Conservation (phyloP, 2,113 vertebrate species). For the Varanus komodoensis region DNA sequence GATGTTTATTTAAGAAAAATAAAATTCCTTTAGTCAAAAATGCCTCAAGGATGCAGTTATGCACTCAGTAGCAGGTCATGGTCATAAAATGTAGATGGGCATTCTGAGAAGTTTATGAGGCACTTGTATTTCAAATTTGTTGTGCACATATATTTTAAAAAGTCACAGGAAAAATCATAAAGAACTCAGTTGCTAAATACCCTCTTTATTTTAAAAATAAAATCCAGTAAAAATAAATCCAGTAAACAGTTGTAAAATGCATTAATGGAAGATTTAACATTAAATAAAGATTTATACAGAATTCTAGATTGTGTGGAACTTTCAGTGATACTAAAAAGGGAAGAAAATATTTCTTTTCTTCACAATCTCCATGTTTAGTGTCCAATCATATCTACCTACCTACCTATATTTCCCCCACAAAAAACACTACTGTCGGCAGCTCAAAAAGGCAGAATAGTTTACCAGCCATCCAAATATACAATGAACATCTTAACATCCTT, state of each 20-base stretch:
- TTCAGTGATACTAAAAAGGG: background rate
- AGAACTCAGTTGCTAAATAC: constrained; percentile 13
- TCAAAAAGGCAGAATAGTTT: too few species aligned
- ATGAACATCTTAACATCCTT: too few species aligned
- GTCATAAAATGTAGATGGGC: constrained; percentile 44
- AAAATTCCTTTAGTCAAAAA: constrained; percentile 40
- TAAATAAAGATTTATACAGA: background rate
- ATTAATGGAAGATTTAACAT: background rate
- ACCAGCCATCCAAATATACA: too few species aligned
- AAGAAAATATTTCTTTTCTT: background rate
- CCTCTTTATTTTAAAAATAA: background rate
- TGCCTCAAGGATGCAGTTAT: constrained; percentile 48
- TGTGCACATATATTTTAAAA: constrained; percentile 11
- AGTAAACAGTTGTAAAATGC: background rate
- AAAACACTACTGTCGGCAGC: background rate
- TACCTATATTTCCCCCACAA: too few species aligned
- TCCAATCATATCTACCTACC: too few species aligned
- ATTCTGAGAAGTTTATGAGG: constrained; percentile 51
- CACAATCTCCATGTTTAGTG: background rate
- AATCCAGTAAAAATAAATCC: constrained; percentile 16
- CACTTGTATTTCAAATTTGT: constrained; percentile 44
- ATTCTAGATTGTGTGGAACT: background rate
- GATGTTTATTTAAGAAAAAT: constrained; percentile 59
- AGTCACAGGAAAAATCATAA: constrained; percentile 10
- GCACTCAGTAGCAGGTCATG: constrained; percentile 19